Evolutionary conservation across 2,888 invertebrate genomes (phyloP).

Genomic region (Acanthoscelides obtectus): DNA sequence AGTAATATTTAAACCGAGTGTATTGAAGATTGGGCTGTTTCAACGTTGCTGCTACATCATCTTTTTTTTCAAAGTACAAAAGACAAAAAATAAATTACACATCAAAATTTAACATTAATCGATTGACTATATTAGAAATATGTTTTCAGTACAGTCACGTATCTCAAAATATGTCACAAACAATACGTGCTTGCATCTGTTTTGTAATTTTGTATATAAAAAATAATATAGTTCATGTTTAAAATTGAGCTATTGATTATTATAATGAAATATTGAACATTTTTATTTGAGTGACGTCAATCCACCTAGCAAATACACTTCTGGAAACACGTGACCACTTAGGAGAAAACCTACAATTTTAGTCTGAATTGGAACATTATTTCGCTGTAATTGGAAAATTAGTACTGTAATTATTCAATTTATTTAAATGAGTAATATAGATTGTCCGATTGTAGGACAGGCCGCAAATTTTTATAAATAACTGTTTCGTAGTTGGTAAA

Average conservation of each 20-base stretch:
- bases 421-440: background rate
- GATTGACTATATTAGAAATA: no score
- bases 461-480: background rate
- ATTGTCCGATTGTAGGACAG: background rate
- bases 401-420: background rate
- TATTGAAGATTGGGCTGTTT: no score
- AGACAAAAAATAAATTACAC: no score
- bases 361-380: background rate
- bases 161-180: no score
- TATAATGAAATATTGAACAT: background rate
- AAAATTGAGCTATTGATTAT: background rate
- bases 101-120: no score
- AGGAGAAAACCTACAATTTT: background rate
- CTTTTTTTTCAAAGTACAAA: no score
- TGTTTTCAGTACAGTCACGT: no score
- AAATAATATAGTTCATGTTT: background rate
- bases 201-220: background rate
- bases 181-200: background rate
- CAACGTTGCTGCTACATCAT: no score
- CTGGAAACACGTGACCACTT: background rate
- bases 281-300: background rate
- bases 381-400: background rate
- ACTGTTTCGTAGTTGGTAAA: background rate
- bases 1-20: no score
- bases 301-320: background rate